These are phyloP conservation scores for Plebejus anna DNA, from an alignment of 2,888 invertebrate species.

Conservation along the genomic window DNA sequence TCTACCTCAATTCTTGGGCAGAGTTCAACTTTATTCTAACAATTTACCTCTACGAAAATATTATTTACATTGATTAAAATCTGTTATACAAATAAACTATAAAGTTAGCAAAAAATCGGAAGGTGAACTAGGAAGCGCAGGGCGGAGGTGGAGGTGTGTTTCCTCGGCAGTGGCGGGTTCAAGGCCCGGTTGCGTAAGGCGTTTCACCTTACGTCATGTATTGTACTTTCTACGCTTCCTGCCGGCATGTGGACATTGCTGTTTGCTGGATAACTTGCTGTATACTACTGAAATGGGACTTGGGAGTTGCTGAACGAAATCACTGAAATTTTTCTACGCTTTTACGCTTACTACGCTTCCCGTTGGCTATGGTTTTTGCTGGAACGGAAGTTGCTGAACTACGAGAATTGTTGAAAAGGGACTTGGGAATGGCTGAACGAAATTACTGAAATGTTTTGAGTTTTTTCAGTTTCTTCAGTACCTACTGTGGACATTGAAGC, in stretches of 20 bases:
- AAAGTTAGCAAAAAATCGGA: constrained; percentile 1
- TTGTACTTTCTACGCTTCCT: constrained; percentile 16
- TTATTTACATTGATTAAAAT: not conserved
- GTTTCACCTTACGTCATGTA: constrained; percentile 33
- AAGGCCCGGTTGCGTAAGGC: constrained; percentile 45
- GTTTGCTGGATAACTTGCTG: not conserved
- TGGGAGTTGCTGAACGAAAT: not conserved
- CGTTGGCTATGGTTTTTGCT: too few species aligned
- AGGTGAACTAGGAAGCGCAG: constrained; percentile 19
- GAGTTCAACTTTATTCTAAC: too few species aligned
- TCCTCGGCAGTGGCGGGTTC: constrained; percentile 40
- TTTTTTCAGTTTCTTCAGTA: too few species aligned
- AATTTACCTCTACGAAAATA: not conserved
- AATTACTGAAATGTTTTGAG: not conserved
- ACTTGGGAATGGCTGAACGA: too few species aligned
- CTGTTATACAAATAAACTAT: not conserved
- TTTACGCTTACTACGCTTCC: too few species aligned
- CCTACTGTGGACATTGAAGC: too few species aligned
- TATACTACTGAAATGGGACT: not conserved
- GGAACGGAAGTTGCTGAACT: too few species aligned
- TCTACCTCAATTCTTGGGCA: too few species aligned
- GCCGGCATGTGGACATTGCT: not conserved
- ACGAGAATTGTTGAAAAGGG: not conserved
- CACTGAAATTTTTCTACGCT: not conserved
- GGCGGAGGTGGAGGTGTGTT: constrained; percentile 19